Conservation (phyloP, 2,888 invertebrate genomes). For the Cephus rjabovi region DNA sequence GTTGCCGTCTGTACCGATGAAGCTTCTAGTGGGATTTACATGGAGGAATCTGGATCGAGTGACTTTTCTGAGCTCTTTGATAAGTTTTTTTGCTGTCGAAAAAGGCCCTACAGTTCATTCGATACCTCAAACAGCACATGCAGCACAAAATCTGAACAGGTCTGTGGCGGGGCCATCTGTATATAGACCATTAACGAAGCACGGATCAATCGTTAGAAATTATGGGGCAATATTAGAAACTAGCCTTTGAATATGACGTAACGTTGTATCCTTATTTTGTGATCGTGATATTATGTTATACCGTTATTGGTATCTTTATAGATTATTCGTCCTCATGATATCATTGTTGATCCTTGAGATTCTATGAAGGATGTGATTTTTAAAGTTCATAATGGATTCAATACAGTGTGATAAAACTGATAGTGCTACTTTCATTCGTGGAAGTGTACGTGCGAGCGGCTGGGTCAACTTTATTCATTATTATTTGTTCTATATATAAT, state of each 20-base stretch:
- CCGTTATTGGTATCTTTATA: neutral
- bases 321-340: neutral
- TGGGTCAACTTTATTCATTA: neutral
- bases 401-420: neutral
- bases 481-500: neutral
- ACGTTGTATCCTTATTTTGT: neutral
- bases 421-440: neutral
- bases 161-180: conserved; percentile 50
- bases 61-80: conserved; percentile 48
- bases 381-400: neutral
- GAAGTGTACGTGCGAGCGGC: neutral
- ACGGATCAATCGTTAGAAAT: conserved; percentile 12
- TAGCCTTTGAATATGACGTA: neutral
- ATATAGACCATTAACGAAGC: conserved; percentile 38
- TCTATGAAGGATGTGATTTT: neutral
- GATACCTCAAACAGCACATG: conserved; percentile 32
- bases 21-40: conserved; percentile 62
- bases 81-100: conserved; percentile 57
- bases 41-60: conserved; percentile 50
- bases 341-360: neutral
- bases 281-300: neutral
- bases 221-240: conserved; percentile 31
- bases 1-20: conserved; percentile 71
- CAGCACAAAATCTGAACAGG: conserved; percentile 42
- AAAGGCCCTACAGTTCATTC: conserved; percentile 51